Conservation (phyloP, 2,797 vertebrate genomes). For the Chromis chromis region DNA sequence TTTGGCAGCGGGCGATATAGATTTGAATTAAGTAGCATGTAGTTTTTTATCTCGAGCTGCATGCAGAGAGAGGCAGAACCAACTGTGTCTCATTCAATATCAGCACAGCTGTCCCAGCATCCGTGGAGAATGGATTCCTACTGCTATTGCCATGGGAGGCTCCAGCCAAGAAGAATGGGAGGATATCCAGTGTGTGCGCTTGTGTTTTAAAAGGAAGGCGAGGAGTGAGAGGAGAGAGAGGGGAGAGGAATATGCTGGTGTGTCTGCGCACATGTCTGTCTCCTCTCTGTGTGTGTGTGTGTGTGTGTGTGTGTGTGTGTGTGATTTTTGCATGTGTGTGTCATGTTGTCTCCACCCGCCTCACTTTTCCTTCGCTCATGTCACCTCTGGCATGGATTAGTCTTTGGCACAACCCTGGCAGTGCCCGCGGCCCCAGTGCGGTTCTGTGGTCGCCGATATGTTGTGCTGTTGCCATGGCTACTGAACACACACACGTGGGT, state of each 20-base stretch:
- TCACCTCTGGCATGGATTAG: slow-evolving; percentile 87
- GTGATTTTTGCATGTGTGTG: slow-evolving; percentile 57
- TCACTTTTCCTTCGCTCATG: slow-evolving; percentile 82
- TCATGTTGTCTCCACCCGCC: slow-evolving; percentile 71
- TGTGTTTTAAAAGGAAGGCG: slow-evolving; percentile 74
- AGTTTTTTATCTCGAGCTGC: slow-evolving; percentile 81
- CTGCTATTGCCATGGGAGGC: slow-evolving; percentile 84
- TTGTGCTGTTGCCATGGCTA: slow-evolving; percentile 86
- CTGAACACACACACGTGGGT: slow-evolving; percentile 70
- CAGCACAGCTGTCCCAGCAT: slow-evolving; percentile 86
- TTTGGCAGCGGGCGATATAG: slow-evolving; percentile 75
- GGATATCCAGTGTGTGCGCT: slow-evolving; percentile 85
- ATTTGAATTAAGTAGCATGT: slow-evolving; percentile 83
- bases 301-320: slow-evolving; percentile 21
- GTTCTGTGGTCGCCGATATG: slow-evolving; percentile 85
- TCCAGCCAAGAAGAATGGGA: slow-evolving; percentile 87
- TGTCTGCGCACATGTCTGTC: slow-evolving; percentile 45
- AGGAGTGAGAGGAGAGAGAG: slow-evolving; percentile 66
- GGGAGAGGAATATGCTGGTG: slow-evolving; percentile 57
- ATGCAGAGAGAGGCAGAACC: slow-evolving; percentile 79
- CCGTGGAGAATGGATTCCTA: slow-evolving; percentile 88
- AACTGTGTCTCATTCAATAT: slow-evolving; percentile 82
- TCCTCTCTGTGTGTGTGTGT: slow-evolving; percentile 17
- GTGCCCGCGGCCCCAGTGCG: slow-evolving; percentile 76
- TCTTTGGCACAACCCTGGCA: slow-evolving; percentile 83